phyloP scores from a whole-genome alignment of 2,113 vertebrate genomes.

The Collichthys lucidus region DNA sequence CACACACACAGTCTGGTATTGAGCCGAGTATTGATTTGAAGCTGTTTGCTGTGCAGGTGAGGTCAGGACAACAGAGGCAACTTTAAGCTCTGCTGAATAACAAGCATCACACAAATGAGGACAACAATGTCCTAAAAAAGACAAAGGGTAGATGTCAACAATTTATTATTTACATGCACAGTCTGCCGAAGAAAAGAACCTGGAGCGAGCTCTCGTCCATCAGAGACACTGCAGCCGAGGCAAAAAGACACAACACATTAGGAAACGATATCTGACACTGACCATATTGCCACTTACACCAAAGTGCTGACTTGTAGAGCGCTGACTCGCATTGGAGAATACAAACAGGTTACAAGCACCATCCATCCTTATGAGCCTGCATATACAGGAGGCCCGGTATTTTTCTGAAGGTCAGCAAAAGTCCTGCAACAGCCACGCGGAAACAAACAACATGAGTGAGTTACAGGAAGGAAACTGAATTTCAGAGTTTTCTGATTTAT shows the following conservation, averaged over 20 bases:
- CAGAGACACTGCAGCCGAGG: constrained; percentile 1
- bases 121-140: constrained; percentile 26
- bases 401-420: constrained; percentile 59
- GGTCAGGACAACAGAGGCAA: background rate
- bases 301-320: constrained; percentile 38
- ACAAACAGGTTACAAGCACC: constrained; percentile 15
- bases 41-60: constrained; percentile 10
- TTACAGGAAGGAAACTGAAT: background rate
- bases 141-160: background rate
- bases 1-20: background rate
- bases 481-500: background rate
- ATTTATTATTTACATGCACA: background rate
- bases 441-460: background rate
- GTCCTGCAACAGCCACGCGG: background rate
- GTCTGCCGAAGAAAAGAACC: background rate
- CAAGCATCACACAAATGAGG: constrained; percentile 26
- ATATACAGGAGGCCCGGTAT: constrained; percentile 17
- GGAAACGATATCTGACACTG: constrained; percentile 42
- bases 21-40: constrained; percentile 10
- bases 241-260: background rate
- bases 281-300: constrained; percentile 40
- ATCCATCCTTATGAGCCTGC: constrained; percentile 51
- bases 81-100: constrained; percentile 28
- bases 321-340: background rate
- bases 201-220: constrained; percentile 23